phyloP scores from a whole-genome alignment of 1,140 invertebrate genomes.

The Hypothenemus hampei region DNA sequence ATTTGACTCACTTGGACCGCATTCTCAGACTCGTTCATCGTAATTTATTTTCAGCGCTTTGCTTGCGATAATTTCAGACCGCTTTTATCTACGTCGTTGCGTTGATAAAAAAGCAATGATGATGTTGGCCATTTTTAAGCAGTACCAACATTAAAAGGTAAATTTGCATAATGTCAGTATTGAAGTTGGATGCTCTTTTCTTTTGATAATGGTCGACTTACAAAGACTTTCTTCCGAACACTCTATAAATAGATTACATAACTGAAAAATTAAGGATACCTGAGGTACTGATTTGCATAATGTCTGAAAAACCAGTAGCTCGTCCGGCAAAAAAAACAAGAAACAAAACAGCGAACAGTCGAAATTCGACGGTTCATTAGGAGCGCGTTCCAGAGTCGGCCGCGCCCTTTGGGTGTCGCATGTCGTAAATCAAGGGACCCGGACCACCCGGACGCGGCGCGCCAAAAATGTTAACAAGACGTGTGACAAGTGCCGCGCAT shows the following conservation, averaged over 20 bases:
- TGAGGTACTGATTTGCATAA: too few relatives aligned
- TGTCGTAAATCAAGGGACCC: slow-evolving; percentile 42
- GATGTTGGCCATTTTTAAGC: too few relatives aligned
- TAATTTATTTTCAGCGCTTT: slow-evolving; percentile 13
- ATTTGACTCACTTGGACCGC: slow-evolving; percentile 19
- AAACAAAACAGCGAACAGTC: slow-evolving; percentile 4
- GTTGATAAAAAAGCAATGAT: too few relatives aligned
- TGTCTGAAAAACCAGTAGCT: too few relatives aligned
- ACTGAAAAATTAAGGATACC: too few relatives aligned
- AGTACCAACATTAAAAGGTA: too few relatives aligned
- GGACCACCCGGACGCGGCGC: slow-evolving; percentile 38
- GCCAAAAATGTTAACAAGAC: slow-evolving; percentile 48
- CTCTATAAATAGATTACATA: too few relatives aligned
- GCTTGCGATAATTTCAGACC: slow-evolving; percentile 12
- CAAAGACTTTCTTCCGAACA: too few relatives aligned
- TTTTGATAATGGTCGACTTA: too few relatives aligned
- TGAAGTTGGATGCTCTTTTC: too few relatives aligned
- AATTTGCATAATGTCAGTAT: too few relatives aligned
- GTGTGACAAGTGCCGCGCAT: slow-evolving; percentile 42
- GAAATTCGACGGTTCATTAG: slow-evolving; percentile 40
- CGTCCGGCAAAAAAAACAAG: slow-evolving; percentile 2
- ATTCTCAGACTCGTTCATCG: slow-evolving; percentile 19
- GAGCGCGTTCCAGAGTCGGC: slow-evolving; percentile 22
- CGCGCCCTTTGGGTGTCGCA: slow-evolving; percentile 34
- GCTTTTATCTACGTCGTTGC: slow-evolving; percentile 8